These are phyloP conservation scores for Bovichtus diacanthus DNA, from an alignment of 2,797 vertebrate genomes.

Conservation along the genomic window DNA sequence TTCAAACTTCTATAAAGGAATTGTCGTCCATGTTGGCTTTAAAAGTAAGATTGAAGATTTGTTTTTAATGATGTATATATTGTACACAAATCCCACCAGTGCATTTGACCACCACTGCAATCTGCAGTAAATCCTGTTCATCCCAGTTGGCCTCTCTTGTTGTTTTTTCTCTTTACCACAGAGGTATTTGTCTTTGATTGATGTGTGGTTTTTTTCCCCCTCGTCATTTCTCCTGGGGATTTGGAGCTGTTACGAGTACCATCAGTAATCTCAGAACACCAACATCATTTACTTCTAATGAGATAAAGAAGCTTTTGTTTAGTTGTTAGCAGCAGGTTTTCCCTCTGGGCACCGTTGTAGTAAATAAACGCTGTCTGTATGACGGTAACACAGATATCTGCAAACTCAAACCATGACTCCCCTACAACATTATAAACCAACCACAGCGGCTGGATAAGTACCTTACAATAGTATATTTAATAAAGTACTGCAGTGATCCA, in stretches of 20 bases:
- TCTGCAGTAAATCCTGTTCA: neutral
- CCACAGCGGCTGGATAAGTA: neutral
- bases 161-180: neutral
- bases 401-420: neutral
- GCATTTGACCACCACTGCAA: neutral
- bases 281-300: constrained; percentile 36
- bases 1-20: too few species aligned
- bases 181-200: constrained; percentile 36
- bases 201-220: constrained; percentile 28
- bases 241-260: constrained; percentile 28
- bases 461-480: neutral
- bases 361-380: constrained; percentile 28
- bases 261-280: constrained; percentile 40
- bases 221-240: constrained; percentile 27
- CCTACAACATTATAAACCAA: neutral
- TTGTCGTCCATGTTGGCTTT: too few species aligned
- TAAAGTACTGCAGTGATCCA: constrained; percentile 7
- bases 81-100: neutral
- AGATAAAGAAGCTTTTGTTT: constrained; percentile 31
- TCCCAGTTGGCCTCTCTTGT: neutral
- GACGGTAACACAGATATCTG: constrained; percentile 5
- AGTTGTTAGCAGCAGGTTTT: constrained; percentile 18
- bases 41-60: too few species aligned
- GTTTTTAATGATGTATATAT: neutral
- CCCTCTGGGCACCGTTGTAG: constrained; percentile 16